Evolutionary conservation across 2,888 invertebrate species (phyloP).

Genomic region (Lathronympha strigana): DNA sequence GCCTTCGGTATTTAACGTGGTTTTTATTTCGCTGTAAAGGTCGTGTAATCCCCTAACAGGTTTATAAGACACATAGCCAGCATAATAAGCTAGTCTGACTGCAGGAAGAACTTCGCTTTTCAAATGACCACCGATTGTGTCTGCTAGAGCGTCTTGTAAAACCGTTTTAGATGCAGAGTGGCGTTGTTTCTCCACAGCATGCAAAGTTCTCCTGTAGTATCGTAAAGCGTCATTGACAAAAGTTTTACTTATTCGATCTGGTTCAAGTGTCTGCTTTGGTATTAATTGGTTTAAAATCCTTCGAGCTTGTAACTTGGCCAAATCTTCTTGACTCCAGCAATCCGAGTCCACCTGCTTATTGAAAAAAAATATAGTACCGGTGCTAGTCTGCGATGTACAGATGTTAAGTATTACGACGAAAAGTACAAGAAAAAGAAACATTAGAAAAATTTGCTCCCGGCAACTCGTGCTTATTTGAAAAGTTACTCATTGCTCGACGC

Average conservation of each 20-base stretch:
- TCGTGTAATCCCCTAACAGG: constrained; percentile 63
- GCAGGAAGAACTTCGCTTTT: constrained; percentile 69
- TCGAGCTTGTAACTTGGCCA: constrained; percentile 67
- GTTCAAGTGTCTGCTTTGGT: constrained; percentile 57
- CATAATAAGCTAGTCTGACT: constrained; percentile 72
- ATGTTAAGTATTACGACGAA: constrained; percentile 55
- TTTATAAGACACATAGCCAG: constrained; percentile 71
- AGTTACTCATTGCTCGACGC: constrained; percentile 7
- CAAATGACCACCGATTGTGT: constrained; percentile 73
- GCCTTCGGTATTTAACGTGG: constrained; percentile 68
- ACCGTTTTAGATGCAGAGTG: constrained; percentile 53
- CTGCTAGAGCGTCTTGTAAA: constrained; percentile 65
- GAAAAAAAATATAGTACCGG: constrained; percentile 69
- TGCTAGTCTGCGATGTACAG: constrained; percentile 53
- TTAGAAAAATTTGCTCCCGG: constrained; percentile 43
- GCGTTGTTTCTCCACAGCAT: constrained; percentile 49
- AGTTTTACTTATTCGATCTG: constrained; percentile 61
- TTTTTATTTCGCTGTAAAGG: constrained; percentile 63
- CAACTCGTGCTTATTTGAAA: constrained; percentile 2
- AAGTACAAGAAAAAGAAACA: constrained; percentile 64
- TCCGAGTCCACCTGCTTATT: constrained; percentile 51
- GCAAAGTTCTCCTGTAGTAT: constrained; percentile 63
- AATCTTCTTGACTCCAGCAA: constrained; percentile 71
- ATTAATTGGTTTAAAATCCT: constrained; percentile 65
- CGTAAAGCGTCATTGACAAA: constrained; percentile 61